Conservation (phyloP, 2,113 vertebrate genomes). For the Patagioenas fasciata region DNA sequence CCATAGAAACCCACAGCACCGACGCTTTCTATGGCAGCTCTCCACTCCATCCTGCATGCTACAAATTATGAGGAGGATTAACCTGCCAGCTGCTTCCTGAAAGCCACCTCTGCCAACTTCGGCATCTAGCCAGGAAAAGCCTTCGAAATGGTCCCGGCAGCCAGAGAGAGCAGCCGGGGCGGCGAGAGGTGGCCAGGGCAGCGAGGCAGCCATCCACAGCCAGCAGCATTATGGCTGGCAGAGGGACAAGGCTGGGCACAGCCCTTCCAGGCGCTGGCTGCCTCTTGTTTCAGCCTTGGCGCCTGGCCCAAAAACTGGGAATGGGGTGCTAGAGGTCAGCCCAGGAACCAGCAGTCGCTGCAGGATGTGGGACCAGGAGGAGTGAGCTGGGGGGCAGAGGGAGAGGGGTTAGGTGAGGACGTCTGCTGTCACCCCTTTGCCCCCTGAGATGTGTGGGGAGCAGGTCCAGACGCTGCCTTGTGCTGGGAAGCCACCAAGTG, state of each 20-base stretch:
- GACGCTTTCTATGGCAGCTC: neutral
- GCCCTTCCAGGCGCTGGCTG: neutral
- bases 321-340: neutral
- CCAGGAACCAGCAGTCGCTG: neutral
- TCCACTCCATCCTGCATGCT: neutral
- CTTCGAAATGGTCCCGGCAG: neutral
- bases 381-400: neutral
- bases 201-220: neutral
- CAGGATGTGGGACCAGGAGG: neutral
- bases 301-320: rapidly evolving
- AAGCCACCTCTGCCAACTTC: neutral
- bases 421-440: neutral
- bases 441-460: neutral
- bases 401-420: neutral
- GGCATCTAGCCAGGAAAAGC: neutral
- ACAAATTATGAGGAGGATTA: conserved; percentile 3
- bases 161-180: neutral
- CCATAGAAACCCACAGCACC: neutral
- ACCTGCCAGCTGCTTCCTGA: conserved; percentile 10
- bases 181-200: rapidly evolving
- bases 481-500: neutral
- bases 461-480: neutral
- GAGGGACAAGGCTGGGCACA: neutral
- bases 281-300: neutral
- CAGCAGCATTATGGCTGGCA: neutral